Evolutionary conservation across 2,797 vertebrate species (phyloP), one percentile per base, ranked within the genome.

Genomic region (Nyctibius grandis): DNA sequence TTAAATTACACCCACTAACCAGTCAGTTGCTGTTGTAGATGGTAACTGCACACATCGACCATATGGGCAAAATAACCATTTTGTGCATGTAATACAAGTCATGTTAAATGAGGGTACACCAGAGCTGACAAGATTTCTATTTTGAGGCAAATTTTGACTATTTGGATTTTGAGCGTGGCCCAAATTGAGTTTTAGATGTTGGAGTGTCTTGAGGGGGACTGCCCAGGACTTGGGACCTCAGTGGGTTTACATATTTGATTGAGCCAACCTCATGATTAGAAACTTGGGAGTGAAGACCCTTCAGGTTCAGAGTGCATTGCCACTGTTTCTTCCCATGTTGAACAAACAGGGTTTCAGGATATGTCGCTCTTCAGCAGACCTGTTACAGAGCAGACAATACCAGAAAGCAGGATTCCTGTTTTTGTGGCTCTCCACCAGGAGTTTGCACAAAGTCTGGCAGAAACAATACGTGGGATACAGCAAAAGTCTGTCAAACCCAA

Each of bases 161-260:
- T 44, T 75, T 61, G 12, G 8, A 29, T 48, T 60, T 68, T 79
- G 7, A 77, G 0, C 1, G 1, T 57, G 23, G 25, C 12, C 1
- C 5, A 1, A 61, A 61, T 4, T 28, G 31, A 53, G 5, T 23
- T 81, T 89, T 54, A 79, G 21, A 15, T 18, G 6, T 11, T 72
- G 21, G 44, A 2, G 0, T 29, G 18, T 29, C n/a, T 64, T 60
- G 40, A 57, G 13, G 15, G 5, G 2, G 15, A 22, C 12, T 57
- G 6, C 9, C 29, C 25, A 53, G 29, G 21, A 9, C 25, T 82
- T 73, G 16, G 2, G 31, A 6, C 5, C 5, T 54, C 0, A 3
- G 3, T 16, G 15, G 26, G 3, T 50, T 76, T 63, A 50, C 5
- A 5, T 76, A 4, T 44, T 69, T 76, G 13, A 6, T 61, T 76